A percentile compares a stretch with the other conserved stretches of the same genome.
Evolutionary conservation across 2,888 invertebrate genomes (phyloP).

Genomic region (Sabatieria punctata): DNA sequence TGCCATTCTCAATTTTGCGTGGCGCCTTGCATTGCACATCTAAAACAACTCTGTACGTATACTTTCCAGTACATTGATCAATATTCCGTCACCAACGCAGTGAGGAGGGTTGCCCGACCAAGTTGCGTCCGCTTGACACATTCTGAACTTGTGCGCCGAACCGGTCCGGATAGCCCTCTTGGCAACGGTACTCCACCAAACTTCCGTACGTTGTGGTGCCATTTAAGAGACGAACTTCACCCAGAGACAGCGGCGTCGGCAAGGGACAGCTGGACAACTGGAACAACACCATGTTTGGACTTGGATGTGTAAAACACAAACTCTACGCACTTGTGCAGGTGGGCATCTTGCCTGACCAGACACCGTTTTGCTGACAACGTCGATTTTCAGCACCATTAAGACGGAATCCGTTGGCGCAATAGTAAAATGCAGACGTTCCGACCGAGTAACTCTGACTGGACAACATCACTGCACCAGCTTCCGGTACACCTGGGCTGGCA

Average conservation of each 20-base stretch:
- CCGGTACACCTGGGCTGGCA: conserved; percentile 9
- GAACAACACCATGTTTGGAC: neutral
- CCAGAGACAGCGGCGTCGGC: neutral
- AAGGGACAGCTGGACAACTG: neutral
- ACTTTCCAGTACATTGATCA: too few relatives aligned
- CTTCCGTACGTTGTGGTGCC: neutral
- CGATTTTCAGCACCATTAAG: conserved; percentile 2
- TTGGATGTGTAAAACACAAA: neutral
- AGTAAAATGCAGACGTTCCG: conserved; percentile 8
- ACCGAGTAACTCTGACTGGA: conserved; percentile 3
- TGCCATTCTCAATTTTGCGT: neutral
- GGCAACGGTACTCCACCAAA: neutral
- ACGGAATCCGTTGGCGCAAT: conserved; percentile 6
- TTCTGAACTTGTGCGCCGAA: neutral
- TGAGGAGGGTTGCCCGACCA: conserved; percentile 1
- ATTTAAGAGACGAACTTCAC: neutral
- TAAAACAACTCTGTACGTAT: neutral
- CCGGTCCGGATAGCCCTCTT: neutral
- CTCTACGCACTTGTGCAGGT: conserved; percentile 5
- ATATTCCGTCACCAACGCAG: conserved; percentile 2
- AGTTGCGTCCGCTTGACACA: conserved; percentile 1
- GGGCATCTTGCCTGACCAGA: conserved; percentile 6
- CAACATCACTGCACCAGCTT: conserved; percentile 8
- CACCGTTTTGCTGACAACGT: conserved; percentile 3
- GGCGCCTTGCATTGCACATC: conserved; percentile 3